These are phyloP conservation scores for Ophion ellenae DNA, from an alignment of 2,888 invertebrate genomes.

Conservation along the genomic window DNA sequence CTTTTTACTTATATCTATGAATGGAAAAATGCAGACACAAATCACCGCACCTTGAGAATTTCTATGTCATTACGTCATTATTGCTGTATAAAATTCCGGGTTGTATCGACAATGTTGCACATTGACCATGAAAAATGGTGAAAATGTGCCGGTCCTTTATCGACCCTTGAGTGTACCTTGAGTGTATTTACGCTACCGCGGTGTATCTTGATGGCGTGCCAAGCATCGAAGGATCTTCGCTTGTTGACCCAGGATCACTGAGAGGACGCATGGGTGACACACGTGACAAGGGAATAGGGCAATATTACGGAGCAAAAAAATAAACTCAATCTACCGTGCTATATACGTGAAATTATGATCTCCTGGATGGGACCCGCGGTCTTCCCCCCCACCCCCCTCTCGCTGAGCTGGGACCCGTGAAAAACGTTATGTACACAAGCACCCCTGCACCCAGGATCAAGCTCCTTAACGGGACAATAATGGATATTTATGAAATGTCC, in stretches of 20 bases:
- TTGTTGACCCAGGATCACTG: slow-evolving; percentile 56
- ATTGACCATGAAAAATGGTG: slow-evolving; percentile 34
- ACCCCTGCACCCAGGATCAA: slow-evolving; percentile 35
- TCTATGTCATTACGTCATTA: slow-evolving; percentile 11
- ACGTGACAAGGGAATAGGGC: slow-evolving; percentile 67
- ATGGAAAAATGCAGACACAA: slow-evolving; percentile 1
- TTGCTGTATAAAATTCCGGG: slow-evolving; percentile 21
- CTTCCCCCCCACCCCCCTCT: neutral
- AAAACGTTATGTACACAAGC: slow-evolving; percentile 52
- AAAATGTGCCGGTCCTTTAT: slow-evolving; percentile 39
- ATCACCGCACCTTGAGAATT: slow-evolving; percentile 1
- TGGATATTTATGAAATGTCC: slow-evolving; percentile 76
- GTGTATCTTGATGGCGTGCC: slow-evolving; percentile 11
- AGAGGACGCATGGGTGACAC: slow-evolving; percentile 54
- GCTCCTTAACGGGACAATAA: slow-evolving; percentile 73
- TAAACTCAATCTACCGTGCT: slow-evolving; percentile 57
- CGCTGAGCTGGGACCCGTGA: slow-evolving; percentile 7
- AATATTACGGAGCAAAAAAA: slow-evolving; percentile 60
- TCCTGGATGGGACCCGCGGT: slow-evolving; percentile 17
- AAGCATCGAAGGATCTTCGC: slow-evolving; percentile 29
- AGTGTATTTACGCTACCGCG: slow-evolving; percentile 36
- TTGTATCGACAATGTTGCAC: slow-evolving; percentile 38
- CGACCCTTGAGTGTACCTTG: neutral
- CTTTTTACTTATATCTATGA: neutral
- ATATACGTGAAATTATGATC: slow-evolving; percentile 72